phyloP scores from a whole-genome alignment of 1,140 invertebrate genomes.

The Caenorhabditis latens region DNA sequence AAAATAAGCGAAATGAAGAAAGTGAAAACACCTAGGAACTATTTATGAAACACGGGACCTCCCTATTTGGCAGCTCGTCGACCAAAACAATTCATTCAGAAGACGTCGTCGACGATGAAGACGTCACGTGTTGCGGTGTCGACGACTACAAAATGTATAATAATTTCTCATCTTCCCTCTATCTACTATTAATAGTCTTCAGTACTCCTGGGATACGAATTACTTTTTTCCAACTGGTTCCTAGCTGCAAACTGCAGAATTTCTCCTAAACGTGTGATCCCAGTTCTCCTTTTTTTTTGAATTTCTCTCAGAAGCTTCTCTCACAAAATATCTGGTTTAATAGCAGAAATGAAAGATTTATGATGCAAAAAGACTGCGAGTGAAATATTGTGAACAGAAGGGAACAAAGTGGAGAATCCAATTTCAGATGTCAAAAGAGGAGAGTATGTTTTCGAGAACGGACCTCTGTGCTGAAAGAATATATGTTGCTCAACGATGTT shows the following conservation, averaged over 20 bases:
- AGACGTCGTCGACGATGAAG: not conserved
- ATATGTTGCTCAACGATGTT: too few species aligned
- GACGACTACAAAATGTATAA: not conserved
- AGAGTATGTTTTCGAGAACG: not conserved
- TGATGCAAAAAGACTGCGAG: not conserved
- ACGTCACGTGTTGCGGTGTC: not conserved
- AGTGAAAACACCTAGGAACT: not conserved
- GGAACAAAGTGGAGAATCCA: not conserved
- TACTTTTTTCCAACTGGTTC: not conserved
- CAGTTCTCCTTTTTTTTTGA: too few species aligned
- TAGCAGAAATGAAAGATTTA: conserved; percentile 6
- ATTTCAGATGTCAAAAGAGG: conserved; percentile 22
- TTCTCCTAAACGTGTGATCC: not conserved
- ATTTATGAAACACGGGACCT: conserved; percentile 45
- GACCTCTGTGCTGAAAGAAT: too few species aligned
- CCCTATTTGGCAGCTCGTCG: not conserved
- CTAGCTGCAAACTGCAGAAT: not conserved
- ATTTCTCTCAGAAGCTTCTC: too few species aligned
- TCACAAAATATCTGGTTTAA: not conserved
- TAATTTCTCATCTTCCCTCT: not conserved
- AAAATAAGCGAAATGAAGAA: not conserved
- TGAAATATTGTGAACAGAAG: not conserved
- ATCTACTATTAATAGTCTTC: not conserved
- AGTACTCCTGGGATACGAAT: not conserved
- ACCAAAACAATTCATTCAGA: conserved; percentile 48